A percentile compares a stretch with the other conserved stretches of the same genome.
Conservation (phyloP, 2,888 invertebrate species). For the Aphodius granarius region DNA sequence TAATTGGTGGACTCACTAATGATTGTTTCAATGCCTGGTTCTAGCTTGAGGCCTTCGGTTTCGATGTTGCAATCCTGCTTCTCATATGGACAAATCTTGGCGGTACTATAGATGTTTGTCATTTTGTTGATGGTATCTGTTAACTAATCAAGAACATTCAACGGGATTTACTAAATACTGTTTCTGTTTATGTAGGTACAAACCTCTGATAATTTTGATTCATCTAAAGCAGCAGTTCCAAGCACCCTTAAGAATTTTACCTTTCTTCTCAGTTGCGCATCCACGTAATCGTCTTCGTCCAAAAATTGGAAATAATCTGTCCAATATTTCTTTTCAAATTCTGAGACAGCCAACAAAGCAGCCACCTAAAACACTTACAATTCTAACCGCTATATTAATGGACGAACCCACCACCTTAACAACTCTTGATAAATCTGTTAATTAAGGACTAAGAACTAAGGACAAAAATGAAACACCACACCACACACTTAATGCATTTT, state of each 20-base stretch:
- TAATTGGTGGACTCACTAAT: slow-evolving; percentile 58
- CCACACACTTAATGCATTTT: not conserved
- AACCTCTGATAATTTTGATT: slow-evolving; percentile 49
- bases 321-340: slow-evolving; percentile 52
- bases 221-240: slow-evolving; percentile 53
- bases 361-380: slow-evolving; percentile 32
- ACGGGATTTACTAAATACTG: no score
- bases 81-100: slow-evolving; percentile 52
- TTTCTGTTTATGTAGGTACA: no score
- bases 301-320: slow-evolving; percentile 46
- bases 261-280: slow-evolving; percentile 51
- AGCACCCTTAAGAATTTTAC: slow-evolving; percentile 53
- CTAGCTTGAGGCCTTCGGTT: slow-evolving; percentile 44
- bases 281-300: slow-evolving; percentile 48
- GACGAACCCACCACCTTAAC: not conserved
- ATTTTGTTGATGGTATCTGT: slow-evolving; percentile 37
- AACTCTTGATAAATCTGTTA: not conserved
- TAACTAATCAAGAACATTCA: no score
- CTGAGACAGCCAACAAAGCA: slow-evolving; percentile 36
- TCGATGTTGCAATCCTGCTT: slow-evolving; percentile 47
- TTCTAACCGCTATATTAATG: not conserved
- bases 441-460: no score
- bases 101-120: slow-evolving; percentile 51
- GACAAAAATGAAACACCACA: not conserved
- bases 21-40: slow-evolving; percentile 53